Evolutionary conservation across 2,113 vertebrate genomes (phyloP), one percentile per base, ranked within the genome.

Genomic region (Rattus rattus): DNA sequence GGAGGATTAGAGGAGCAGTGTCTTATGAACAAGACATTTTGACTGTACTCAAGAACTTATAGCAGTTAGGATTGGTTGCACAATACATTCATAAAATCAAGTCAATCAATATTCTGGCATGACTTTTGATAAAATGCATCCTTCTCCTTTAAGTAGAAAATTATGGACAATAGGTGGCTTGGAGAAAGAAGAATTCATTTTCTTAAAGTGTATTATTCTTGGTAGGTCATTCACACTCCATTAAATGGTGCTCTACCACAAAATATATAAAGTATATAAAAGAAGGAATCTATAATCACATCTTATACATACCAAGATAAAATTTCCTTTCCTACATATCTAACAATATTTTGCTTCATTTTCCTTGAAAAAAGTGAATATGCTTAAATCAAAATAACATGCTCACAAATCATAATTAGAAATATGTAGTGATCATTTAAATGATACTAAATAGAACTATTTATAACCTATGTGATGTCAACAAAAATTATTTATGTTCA

Each of bases 401-500:
- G 92, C 84, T 97, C 83, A 85, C 0, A 54, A 95, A 88, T 73
- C 22, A 94, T 81, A 43, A 93, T 94, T 91, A 95, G 98, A 97
- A 96, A 92, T 52, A 92, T 61, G 3, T 2, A 30, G 86, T 91
- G 28, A 95, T n/a, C 67, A 94, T 14, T 96, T 5, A 94, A 96
- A 77, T 80, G 16, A 13, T 67, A 94, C 79, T 80, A 97, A 94
- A 26, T 75, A 97, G 9, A 70, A 22, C 56, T 94, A 24, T 69
- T 56, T 92, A 36, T 1, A 0, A 19, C 4, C n/a, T 5, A 61
- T 92, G 12, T 95, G 4, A 56, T 96, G 33, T 96, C 85, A 92
- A 91, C 93, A 94, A 94, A 94, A 94, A 85, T 56, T 96, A n/a
- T 20, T 95, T 76, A 96, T 92, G 96, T 98, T 97, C 33, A 87